A percentile compares a stretch with the other conserved stretches of the same genome.
Conservation (phyloP, 2,797 vertebrate species). For the Trichosurus vulpecula region DNA sequence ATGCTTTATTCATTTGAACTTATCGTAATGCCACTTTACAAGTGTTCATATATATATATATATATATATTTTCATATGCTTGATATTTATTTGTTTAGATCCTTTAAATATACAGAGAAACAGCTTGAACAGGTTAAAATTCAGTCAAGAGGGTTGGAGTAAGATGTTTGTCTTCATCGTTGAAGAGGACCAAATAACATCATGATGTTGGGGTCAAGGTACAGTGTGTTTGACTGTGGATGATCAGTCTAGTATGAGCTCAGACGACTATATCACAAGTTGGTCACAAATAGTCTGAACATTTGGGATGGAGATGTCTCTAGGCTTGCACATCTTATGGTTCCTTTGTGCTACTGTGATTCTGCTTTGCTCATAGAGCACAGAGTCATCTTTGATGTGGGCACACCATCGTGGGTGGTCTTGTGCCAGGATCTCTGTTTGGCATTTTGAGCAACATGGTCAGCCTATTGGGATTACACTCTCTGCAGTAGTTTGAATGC, state of each 20-base stretch:
- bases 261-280: not conserved
- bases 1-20: constrained; percentile 19
- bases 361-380: not conserved
- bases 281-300: not conserved
- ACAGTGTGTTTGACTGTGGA: not conserved
- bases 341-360: not conserved
- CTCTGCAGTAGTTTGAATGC: not conserved
- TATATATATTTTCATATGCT: not conserved
- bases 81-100: not conserved
- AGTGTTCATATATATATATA: not conserved
- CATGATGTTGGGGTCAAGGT: not conserved
- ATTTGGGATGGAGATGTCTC: not conserved
- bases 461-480: not conserved
- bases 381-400: not conserved
- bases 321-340: not conserved
- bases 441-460: not conserved
- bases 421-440: not conserved
- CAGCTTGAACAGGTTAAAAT: not conserved
- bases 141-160: not conserved
- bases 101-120: not conserved
- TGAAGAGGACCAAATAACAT: not conserved
- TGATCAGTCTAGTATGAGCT: not conserved
- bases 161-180: not conserved
- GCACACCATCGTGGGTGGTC: not conserved
- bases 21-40: not conserved